Percentiles rank a stretch among this genome's conserved stretches.
Evolutionary conservation across 2,113 vertebrate genomes (phyloP).

Genomic region (Alectura lathami): DNA sequence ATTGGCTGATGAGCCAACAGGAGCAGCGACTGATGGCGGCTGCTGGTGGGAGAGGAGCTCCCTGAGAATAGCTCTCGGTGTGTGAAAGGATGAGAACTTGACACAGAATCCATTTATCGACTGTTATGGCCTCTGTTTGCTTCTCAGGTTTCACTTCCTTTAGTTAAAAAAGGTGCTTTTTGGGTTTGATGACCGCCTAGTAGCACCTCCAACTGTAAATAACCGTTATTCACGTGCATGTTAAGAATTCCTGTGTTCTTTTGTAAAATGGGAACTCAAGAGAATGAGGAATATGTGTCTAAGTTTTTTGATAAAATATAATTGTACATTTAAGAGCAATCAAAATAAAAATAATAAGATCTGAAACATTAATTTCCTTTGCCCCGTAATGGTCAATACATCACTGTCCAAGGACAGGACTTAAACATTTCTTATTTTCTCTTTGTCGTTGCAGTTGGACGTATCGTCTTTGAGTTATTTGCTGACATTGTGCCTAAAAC

Average conservation of each 20-base stretch:
- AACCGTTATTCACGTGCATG: background rate
- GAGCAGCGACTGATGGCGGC: background rate
- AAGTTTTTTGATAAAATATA: background rate
- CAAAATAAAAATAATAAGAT: background rate
- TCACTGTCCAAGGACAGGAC: background rate
- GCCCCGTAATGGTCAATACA: background rate
- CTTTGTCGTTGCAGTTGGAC: slow-evolving; percentile 80
- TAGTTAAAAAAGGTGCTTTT: background rate
- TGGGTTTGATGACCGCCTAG: background rate
- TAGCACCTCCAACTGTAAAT: background rate
- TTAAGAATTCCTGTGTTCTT: background rate
- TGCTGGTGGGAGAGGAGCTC: background rate
- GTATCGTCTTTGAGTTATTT: slow-evolving; percentile 92
- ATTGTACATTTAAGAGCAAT: background rate
- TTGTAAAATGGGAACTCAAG: background rate
- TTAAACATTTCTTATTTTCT: background rate
- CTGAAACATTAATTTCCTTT: background rate
- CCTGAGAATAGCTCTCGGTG: too few relatives aligned
- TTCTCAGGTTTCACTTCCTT: background rate
- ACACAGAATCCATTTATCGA: background rate
- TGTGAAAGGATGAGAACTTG: background rate
- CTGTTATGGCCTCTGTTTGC: background rate
- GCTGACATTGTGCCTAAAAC: slow-evolving; percentile 93
- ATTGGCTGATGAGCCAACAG: slow-evolving; percentile 38
- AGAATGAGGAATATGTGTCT: background rate